phyloP scores from a whole-genome alignment of 2,113 vertebrate species.

The Channa maculata region DNA sequence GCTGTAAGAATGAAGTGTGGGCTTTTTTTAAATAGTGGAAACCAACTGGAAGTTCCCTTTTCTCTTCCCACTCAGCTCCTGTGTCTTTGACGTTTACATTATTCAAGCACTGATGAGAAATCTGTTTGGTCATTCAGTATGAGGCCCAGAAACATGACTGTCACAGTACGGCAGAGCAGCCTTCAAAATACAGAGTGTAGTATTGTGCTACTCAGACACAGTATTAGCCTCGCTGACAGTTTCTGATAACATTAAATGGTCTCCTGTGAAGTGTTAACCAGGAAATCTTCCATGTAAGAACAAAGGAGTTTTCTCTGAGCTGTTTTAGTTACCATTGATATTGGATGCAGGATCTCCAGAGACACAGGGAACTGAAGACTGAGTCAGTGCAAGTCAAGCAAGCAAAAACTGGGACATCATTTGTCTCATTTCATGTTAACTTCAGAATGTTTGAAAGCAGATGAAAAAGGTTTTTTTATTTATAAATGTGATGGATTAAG shows the following conservation, averaged over 20 bases:
- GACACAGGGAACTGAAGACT: slow-evolving; percentile 24
- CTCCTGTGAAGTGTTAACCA: neutral
- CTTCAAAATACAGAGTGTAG: neutral
- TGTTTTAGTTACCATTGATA: neutral
- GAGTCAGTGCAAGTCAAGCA: slow-evolving; percentile 33
- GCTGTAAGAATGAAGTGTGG: slow-evolving; percentile 15
- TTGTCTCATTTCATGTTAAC: neutral
- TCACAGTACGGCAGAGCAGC: too few relatives aligned
- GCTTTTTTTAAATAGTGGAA: slow-evolving; percentile 5
- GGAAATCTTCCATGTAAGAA: neutral
- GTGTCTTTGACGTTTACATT: slow-evolving; percentile 24
- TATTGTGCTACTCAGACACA: neutral
- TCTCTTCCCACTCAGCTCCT: neutral
- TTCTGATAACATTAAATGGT: neutral
- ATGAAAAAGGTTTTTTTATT: neutral
- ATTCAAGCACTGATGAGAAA: slow-evolving; percentile 26
- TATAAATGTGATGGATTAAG: too few relatives aligned
- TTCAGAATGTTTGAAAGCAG: slow-evolving; percentile 5
- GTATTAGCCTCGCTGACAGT: neutral
- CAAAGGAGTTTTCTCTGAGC: neutral
- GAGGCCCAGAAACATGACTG: neutral
- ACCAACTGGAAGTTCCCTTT: slow-evolving; percentile 7
- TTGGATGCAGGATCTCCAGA: neutral
- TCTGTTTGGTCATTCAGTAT: neutral
- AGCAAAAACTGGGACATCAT: slow-evolving; percentile 4